Percentiles rank a stretch among this genome's conserved stretches.
These are phyloP conservation scores for Siphlonurus alternatus DNA, from an alignment of 2,888 invertebrate species.

Conservation along the genomic window DNA sequence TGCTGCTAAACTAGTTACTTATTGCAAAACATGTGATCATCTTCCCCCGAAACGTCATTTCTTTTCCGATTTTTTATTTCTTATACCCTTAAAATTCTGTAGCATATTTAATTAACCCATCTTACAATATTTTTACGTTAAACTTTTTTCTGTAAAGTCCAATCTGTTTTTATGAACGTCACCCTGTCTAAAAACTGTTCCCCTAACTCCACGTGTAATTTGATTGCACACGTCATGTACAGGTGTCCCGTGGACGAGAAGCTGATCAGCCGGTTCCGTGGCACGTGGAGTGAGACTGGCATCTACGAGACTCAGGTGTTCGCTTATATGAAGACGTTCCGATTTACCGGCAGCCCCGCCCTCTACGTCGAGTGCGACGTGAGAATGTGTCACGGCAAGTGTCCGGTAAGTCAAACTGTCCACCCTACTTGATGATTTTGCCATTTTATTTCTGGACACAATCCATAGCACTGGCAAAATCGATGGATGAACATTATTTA, in stretches of 20 bases:
- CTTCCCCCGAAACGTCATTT: too few species aligned
- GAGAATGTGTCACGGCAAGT: conserved; percentile 86
- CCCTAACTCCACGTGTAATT: too few species aligned
- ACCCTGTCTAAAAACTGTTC: too few species aligned
- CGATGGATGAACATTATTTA: not conserved
- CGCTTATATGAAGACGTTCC: conserved; percentile 87
- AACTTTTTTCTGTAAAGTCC: too few species aligned
- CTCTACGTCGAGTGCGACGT: conserved; percentile 90
- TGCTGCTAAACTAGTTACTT: not conserved
- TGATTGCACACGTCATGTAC: too few species aligned
- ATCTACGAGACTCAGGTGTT: conserved; percentile 86
- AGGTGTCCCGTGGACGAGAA: conserved; percentile 88
- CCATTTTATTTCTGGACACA: conserved; percentile 7
- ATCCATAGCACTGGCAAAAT: not conserved
- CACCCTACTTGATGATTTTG: conserved; percentile 8
- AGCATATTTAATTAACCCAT: not conserved
- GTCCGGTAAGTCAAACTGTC: conserved; percentile 57
- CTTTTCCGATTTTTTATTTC: not conserved
- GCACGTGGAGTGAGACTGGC: conserved; percentile 82
- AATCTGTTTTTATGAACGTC: too few species aligned
- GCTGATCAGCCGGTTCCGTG: conserved; percentile 77
- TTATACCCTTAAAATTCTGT: not conserved
- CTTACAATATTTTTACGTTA: conserved; percentile 15
- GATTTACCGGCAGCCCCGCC: conserved; percentile 86
- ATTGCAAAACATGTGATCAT: not conserved